Evolutionary conservation across 2,888 invertebrate species (phyloP).

Genomic region (Hirtodrosophila alboralis): DNA sequence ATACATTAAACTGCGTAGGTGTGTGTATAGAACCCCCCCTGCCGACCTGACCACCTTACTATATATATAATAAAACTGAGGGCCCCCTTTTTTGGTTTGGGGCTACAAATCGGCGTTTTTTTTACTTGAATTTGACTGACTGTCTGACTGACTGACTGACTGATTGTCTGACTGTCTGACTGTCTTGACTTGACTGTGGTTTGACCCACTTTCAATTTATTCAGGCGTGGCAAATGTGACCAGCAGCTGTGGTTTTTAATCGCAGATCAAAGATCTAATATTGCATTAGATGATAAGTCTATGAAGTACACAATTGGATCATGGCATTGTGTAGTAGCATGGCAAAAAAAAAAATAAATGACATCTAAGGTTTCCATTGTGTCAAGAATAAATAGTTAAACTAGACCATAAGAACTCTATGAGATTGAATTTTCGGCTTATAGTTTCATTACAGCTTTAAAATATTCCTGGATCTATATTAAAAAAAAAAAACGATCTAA

Average conservation of each 20-base stretch:
- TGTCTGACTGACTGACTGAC: slow-evolving; percentile 26
- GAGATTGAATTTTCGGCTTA: no score
- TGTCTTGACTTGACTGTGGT: slow-evolving; percentile 43
- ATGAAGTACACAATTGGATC: slow-evolving; percentile 4
- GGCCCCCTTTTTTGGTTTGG: slow-evolving; percentile 12
- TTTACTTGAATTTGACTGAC: slow-evolving; percentile 31
- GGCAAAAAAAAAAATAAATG: no score
- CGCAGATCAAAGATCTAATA: slow-evolving; percentile 23
- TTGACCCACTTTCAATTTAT: slow-evolving; percentile 53
- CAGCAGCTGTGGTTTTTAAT: slow-evolving; percentile 31
- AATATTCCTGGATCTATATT: no score
- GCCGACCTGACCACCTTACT: no score
- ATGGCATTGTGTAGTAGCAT: no score
- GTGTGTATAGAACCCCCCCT: slow-evolving; percentile 35
- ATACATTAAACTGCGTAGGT: slow-evolving; percentile 32
- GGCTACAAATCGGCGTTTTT: slow-evolving; percentile 2
- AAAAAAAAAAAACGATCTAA: no score
- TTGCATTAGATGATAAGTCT: slow-evolving; percentile 4
- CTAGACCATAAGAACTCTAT: no score
- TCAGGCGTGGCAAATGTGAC: slow-evolving; percentile 35
- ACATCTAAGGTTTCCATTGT: no score
- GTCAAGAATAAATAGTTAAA: no score
- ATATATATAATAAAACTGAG: slow-evolving; percentile 10
- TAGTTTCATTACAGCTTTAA: no score
- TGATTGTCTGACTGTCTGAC: slow-evolving; percentile 29